These are phyloP conservation scores for Phenganax subtilis DNA, from an alignment of 92 coral and sea anemone genomes.

Conservation along the genomic window DNA sequence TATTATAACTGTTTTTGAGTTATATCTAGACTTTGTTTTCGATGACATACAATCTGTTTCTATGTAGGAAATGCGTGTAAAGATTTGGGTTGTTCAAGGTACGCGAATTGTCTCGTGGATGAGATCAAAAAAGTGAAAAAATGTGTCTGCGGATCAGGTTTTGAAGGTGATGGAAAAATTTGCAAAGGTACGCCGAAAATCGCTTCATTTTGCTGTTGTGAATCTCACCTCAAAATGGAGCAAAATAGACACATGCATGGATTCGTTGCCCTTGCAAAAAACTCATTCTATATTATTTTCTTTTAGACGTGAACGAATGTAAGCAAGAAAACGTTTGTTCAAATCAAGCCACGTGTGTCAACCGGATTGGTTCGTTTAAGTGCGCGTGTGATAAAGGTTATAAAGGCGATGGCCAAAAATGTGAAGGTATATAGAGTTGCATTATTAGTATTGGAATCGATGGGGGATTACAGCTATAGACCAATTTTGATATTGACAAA, in stretches of 20 bases:
- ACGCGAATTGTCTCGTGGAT: constrained; percentile 8
- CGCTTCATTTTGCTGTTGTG: no score
- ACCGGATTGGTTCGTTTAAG: constrained; percentile 5
- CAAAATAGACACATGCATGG: background rate
- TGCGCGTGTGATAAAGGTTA: constrained; percentile 37
- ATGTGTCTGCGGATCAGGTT: constrained; percentile 53
- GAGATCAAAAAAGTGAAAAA: constrained; percentile 9
- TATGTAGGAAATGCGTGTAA: no score
- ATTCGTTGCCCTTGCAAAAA: no score
- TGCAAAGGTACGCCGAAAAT: constrained; percentile 1
- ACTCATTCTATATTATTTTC: background rate
- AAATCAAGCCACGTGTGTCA: constrained; percentile 7
- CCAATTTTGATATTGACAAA: no score
- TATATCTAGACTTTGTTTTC: background rate
- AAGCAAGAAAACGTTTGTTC: constrained; percentile 26
- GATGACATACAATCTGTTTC: background rate
- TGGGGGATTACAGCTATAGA: no score
- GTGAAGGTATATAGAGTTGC: constrained; percentile 5
- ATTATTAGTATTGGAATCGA: no score
- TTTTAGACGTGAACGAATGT: constrained; percentile 56
- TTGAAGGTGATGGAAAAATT: constrained; percentile 46
- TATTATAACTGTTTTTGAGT: no score
- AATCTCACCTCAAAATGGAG: no score
- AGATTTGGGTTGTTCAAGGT: constrained; percentile 46
- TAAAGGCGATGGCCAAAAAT: constrained; percentile 29